Percentiles rank a stretch among this genome's conserved stretches.
Evolutionary conservation across 2,113 vertebrate species (phyloP).

Genomic region (Python bivittatus): DNA sequence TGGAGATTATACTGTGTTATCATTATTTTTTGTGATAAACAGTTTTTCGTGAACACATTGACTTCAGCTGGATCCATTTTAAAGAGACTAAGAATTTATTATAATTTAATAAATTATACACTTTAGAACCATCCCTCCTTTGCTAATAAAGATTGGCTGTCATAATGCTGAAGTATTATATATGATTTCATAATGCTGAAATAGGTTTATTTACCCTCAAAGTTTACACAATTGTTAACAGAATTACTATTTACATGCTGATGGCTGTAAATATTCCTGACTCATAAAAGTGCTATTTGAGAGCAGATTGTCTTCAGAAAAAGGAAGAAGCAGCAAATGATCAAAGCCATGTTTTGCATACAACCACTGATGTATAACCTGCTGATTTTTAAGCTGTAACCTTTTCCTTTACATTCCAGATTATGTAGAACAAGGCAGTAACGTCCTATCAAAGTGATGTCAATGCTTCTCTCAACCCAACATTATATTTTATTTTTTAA

Average conservation of each 20-base stretch:
- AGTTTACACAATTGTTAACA: background rate
- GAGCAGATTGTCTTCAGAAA: background rate
- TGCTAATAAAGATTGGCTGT: background rate
- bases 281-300: background rate
- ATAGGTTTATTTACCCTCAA: background rate
- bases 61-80: background rate
- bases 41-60: background rate
- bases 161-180: background rate
- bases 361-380: background rate
- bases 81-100: background rate
- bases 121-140: background rate
- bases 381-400: background rate
- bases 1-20: background rate
- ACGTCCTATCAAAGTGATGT: background rate
- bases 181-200: no score
- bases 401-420: background rate
- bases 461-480: background rate
- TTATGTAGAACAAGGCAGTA: background rate
- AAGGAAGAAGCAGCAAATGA: background rate
- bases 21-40: background rate
- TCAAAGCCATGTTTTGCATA: background rate
- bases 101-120: background rate
- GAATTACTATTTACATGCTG: background rate
- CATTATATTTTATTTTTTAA: background rate
- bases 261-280: background rate